Conservation (phyloP, 2,888 invertebrate species). For the Meghimatium bilineatum region DNA sequence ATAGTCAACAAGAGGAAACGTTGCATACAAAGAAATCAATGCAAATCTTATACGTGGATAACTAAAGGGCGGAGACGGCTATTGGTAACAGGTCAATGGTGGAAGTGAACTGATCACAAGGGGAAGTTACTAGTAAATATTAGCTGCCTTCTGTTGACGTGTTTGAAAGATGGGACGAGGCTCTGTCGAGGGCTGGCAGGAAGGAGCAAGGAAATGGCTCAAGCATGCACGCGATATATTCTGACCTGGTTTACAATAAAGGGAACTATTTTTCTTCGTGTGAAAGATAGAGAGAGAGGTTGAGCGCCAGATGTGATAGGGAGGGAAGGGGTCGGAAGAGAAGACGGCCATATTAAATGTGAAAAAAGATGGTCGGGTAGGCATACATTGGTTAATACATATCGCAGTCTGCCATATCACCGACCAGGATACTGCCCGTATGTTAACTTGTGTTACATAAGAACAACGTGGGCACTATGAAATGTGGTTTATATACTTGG, state of each 20-base stretch:
- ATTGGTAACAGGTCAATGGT: conserved; percentile 41
- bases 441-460: too few relatives aligned
- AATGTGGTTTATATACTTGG: too few relatives aligned
- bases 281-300: conserved; percentile 31
- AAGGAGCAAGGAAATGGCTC: conserved; percentile 43
- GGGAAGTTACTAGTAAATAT: conserved; percentile 44
- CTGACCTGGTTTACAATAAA: conserved; percentile 43
- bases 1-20: conserved; percentile 36
- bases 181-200: conserved; percentile 42
- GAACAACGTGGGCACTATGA: too few relatives aligned
- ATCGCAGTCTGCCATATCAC: too few relatives aligned
- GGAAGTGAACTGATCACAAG: conserved; percentile 46
- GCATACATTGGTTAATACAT: too few relatives aligned
- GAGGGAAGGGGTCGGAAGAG: neutral
- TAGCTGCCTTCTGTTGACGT: conserved; percentile 41
- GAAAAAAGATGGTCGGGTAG: neutral
- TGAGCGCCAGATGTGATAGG: neutral
- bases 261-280: conserved; percentile 45
- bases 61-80: conserved; percentile 31
- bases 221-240: conserved; percentile 39
- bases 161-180: conserved; percentile 39
- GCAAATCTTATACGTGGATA: conserved; percentile 14
- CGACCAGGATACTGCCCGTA: too few relatives aligned
- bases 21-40: conserved; percentile 43
- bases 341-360: conserved; percentile 12